These are phyloP conservation scores for honey bee (Apis mellifera) DNA, from an alignment of 1,140 invertebrate species.

Conservation along the genomic window DNA sequence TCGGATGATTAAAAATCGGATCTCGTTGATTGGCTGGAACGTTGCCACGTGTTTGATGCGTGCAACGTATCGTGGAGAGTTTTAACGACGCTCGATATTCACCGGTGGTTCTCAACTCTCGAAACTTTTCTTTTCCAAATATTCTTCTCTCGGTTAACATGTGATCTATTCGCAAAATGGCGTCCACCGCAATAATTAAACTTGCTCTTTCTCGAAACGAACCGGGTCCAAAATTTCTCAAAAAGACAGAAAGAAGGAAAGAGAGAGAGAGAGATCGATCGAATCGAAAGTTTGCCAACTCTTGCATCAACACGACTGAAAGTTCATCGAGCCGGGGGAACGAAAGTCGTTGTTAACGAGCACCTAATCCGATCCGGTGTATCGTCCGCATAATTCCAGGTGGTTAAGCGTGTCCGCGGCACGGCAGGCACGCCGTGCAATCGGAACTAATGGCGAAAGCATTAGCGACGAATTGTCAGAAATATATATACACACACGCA, in stretches of 20 bases:
- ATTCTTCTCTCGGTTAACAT: too few species aligned
- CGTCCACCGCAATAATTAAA: too few species aligned
- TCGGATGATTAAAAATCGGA: too few species aligned
- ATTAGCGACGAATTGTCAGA: conserved; percentile 79
- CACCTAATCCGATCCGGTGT: conserved; percentile 11
- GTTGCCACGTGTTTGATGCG: neutral
- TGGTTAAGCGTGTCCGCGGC: conserved; percentile 51
- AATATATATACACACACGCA: conserved; percentile 75
- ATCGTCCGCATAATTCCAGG: conserved; percentile 43
- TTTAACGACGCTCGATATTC: too few species aligned
- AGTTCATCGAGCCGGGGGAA: neutral
- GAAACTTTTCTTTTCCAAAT: too few species aligned
- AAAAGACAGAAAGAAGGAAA: too few species aligned
- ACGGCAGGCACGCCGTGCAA: conserved; percentile 70
- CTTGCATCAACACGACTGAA: too few species aligned
- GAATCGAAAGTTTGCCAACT: neutral
- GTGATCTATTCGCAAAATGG: too few species aligned
- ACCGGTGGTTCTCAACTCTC: too few species aligned
- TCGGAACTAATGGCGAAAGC: conserved; percentile 78
- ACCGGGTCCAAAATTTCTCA: too few species aligned
- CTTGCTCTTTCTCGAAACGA: too few species aligned
- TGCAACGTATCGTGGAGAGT: too few species aligned
- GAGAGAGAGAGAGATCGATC: neutral
- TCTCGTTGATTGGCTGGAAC: neutral
- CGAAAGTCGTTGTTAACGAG: conserved; percentile 18